phyloP scores from a whole-genome alignment of 2,113 vertebrate genomes.

The Meriones unguiculatus region DNA sequence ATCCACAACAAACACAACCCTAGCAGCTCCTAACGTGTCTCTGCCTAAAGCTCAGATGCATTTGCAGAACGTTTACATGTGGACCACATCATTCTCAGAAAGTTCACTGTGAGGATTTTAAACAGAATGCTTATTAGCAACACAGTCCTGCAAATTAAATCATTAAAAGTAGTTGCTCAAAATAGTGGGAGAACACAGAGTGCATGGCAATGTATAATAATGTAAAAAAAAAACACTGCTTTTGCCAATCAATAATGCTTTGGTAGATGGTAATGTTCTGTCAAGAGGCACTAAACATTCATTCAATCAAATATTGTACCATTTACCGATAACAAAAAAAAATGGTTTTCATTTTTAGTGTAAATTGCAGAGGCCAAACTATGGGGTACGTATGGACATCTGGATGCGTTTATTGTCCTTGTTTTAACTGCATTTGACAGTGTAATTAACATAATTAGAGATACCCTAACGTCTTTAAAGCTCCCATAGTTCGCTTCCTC shows the following conservation, averaged over 20 bases:
- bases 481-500: background rate
- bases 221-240: conserved; percentile 57
- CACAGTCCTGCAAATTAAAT: conserved; percentile 84
- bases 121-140: conserved; percentile 86
- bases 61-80: conserved; percentile 86
- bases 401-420: background rate
- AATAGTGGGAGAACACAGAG: conserved; percentile 77
- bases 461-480: background rate
- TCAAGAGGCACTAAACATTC: conserved; percentile 23
- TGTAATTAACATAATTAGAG: background rate
- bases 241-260: conserved; percentile 49
- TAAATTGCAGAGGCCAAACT: background rate
- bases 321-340: conserved; percentile 66
- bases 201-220: conserved; percentile 75
- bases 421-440: background rate
- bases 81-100: conserved; percentile 84
- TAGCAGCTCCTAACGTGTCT: conserved; percentile 81
- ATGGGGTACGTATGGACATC: background rate
- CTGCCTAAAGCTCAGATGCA: conserved; percentile 84
- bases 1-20: conserved; percentile 87
- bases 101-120: conserved; percentile 80
- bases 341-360: background rate
- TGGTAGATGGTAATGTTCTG: conserved; percentile 66
- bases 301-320: conserved; percentile 43
- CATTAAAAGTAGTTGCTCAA: conserved; percentile 80